Conservation (phyloP, 2,888 invertebrate genomes). For the Smittia sp. region DNA sequence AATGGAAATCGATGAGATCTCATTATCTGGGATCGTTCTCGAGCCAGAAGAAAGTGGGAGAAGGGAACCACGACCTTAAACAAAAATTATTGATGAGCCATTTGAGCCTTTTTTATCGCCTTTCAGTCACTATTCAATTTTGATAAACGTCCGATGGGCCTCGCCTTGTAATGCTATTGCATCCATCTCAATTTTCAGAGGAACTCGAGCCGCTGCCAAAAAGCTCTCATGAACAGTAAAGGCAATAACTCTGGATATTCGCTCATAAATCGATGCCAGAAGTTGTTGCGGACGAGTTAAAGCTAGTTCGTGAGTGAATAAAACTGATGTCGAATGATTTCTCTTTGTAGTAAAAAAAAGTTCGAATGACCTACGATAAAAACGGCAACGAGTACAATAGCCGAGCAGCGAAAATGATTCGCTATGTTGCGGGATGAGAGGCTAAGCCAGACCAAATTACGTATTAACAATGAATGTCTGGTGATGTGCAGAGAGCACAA, state of each 20-base stretch:
- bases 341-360: background rate
- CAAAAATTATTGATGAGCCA: background rate
- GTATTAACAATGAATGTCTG: background rate
- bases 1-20: background rate
- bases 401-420: background rate
- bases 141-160: background rate
- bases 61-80: background rate
- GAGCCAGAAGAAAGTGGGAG: background rate
- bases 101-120: background rate
- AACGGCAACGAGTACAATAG: background rate
- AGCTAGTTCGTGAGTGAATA: no score
- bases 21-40: background rate
- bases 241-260: no score
- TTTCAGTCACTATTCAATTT: background rate
- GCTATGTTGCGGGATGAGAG: background rate
- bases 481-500: background rate
- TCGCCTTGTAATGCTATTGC: background rate
- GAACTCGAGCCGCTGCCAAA: no score
- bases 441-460: background rate
- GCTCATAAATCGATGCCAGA: no score
- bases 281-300: no score
- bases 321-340: no score
- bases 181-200: background rate
- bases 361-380: constrained; percentile 40
- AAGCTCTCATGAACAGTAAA: no score